A percentile compares a stretch with the other conserved stretches of the same genome.
Conservation (phyloP, 1,140 invertebrate species). For the Coptotermes formosanus region DNA sequence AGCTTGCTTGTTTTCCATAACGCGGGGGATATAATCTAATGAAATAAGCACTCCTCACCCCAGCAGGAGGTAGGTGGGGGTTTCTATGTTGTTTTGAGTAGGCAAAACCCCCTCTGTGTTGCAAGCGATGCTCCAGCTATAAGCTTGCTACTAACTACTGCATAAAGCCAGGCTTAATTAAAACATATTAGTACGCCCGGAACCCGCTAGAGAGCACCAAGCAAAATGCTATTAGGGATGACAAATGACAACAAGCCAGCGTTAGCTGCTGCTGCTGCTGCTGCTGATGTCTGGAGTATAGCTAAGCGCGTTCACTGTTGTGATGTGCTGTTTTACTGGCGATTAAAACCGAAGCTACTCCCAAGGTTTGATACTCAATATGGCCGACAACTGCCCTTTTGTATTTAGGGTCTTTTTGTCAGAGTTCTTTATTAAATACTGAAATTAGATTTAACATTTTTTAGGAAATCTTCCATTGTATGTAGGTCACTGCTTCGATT, state of each 20-base stretch:
- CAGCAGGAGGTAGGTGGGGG: conserved; percentile 18
- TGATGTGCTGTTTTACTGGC: conserved; percentile 24
- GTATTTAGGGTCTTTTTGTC: neutral
- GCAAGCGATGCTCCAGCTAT: conserved; percentile 20
- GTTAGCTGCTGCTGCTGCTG: conserved; percentile 26
- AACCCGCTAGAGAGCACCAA: conserved; percentile 28
- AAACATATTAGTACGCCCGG: conserved; percentile 34
- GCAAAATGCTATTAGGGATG: conserved; percentile 34
- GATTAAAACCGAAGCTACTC: conserved; percentile 11
- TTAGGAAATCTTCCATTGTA: too few species aligned
- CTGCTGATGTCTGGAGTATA: neutral
- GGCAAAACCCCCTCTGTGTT: conserved; percentile 16
- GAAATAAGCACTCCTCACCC: conserved; percentile 33
- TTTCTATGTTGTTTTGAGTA: conserved; percentile 32
- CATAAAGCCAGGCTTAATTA: conserved; percentile 35
- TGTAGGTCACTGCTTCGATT: too few species aligned
- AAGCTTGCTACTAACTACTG: conserved; percentile 35
- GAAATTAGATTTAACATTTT: neutral
- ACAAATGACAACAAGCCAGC: conserved; percentile 33
- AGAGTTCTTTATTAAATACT: neutral
- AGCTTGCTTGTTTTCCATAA: neutral
- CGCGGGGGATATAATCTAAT: conserved; percentile 29
- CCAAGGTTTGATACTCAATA: neutral
- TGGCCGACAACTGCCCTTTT: neutral
- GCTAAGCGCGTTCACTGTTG: neutral